These are phyloP conservation scores for Tenualosa ilisha DNA, from an alignment of 2,797 vertebrate genomes.

Conservation along the genomic window DNA sequence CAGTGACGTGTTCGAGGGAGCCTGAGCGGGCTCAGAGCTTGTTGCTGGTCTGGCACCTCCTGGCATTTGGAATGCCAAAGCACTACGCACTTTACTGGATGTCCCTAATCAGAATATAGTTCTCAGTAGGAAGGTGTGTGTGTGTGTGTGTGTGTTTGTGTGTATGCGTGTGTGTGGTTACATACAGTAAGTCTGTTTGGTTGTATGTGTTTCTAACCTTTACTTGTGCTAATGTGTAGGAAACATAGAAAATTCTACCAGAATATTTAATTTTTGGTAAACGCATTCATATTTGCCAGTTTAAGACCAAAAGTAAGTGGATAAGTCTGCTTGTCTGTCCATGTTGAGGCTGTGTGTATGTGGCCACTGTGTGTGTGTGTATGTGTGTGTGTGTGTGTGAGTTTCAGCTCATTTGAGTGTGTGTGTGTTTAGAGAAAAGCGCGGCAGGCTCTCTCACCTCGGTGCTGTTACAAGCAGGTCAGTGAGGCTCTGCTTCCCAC, in stretches of 20 bases:
- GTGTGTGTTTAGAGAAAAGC: neutral
- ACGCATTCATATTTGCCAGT: neutral
- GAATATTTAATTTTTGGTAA: neutral
- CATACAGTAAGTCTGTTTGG: neutral
- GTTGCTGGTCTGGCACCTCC: neutral
- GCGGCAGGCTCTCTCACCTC: neutral
- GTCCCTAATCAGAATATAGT: neutral
- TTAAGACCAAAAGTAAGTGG: neutral
- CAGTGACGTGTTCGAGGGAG: constrained; percentile 27
- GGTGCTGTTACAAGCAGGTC: neutral
- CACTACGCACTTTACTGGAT: neutral
- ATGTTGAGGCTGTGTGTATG: neutral
- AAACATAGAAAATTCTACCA: neutral
- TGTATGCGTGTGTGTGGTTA: neutral
- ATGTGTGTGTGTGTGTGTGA: neutral
- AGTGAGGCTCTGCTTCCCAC: neutral
- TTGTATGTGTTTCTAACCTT: neutral
- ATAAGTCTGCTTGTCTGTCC: neutral
- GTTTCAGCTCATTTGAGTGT: neutral
- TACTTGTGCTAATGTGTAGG: neutral
- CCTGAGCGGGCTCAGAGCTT: neutral
- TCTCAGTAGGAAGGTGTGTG: neutral
- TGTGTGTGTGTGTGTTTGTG: neutral
- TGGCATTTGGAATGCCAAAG: neutral
- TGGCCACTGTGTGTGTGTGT: neutral